phyloP scores from a whole-genome alignment of 2,888 invertebrate genomes.

The Pyralis farinalis region DNA sequence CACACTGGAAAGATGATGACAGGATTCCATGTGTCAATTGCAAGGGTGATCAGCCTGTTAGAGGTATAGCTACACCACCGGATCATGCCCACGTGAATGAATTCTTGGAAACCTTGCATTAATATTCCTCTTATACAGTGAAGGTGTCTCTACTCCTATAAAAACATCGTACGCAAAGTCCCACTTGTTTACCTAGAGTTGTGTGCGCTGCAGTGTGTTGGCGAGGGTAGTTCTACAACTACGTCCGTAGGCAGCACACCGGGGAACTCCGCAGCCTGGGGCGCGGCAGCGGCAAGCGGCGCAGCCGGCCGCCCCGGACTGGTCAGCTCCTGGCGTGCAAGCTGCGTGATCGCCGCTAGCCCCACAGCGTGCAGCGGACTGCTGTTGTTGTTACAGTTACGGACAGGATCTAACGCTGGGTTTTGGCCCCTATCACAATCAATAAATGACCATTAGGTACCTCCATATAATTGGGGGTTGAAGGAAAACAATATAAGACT shows the following conservation, averaged over 20 bases:
- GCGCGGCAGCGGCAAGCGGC: constrained; percentile 23
- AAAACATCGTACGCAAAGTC: too few species aligned
- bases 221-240: constrained; percentile 68
- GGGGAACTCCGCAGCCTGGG: constrained; percentile 54
- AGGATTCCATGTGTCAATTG: too few species aligned
- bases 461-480: not conserved
- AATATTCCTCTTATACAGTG: too few species aligned
- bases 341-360: constrained; percentile 88
- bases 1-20: too few species aligned
- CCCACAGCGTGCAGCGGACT: constrained; percentile 86
- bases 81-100: too few species aligned
- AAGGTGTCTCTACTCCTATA: too few species aligned
- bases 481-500: too few species aligned
- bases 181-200: constrained; percentile 46
- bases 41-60: too few species aligned
- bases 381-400: constrained; percentile 81
- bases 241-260: constrained; percentile 75
- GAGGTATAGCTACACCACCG: too few species aligned
- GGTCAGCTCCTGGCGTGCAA: constrained; percentile 81
- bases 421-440: constrained; percentile 45
- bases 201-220: constrained; percentile 45
- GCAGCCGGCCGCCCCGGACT: constrained; percentile 50
- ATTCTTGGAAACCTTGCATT: too few species aligned
- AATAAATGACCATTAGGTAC: not conserved
- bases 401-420: constrained; percentile 67